Conservation (phyloP, 2,797 vertebrate genomes). For the Ammospiza maritima region DNA sequence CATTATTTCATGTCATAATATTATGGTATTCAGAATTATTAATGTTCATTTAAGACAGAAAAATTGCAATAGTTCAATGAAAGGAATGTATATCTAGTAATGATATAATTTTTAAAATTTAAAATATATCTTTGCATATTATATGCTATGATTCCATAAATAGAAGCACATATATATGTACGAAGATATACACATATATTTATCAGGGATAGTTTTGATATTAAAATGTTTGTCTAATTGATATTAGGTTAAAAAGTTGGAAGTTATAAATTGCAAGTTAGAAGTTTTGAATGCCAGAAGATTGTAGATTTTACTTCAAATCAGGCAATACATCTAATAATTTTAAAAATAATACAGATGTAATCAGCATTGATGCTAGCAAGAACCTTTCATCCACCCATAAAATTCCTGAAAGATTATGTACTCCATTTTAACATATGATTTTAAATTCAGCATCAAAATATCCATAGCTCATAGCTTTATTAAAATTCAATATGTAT, state of each 20-base stretch:
- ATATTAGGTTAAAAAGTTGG: neutral
- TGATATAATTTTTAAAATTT: neutral
- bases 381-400: neutral
- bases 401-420: neutral
- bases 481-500: conserved; percentile 16
- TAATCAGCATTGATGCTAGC: neutral
- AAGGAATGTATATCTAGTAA: neutral
- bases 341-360: neutral
- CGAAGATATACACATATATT: neutral
- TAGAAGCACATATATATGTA: accelerated
- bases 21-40: neutral
- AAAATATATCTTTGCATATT: neutral
- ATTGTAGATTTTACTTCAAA: neutral
- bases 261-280: neutral
- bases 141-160: neutral
- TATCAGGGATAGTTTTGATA: neutral
- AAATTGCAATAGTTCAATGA: neutral
- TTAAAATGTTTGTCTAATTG: neutral
- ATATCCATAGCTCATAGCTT: neutral
- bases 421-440: neutral
- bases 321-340: neutral
- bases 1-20: neutral
- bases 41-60: neutral
- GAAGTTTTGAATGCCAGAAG: neutral
- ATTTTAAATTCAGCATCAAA: neutral